phyloP scores from a whole-genome alignment of 2,888 invertebrate genomes.

The Margaritifera margaritifera region DNA sequence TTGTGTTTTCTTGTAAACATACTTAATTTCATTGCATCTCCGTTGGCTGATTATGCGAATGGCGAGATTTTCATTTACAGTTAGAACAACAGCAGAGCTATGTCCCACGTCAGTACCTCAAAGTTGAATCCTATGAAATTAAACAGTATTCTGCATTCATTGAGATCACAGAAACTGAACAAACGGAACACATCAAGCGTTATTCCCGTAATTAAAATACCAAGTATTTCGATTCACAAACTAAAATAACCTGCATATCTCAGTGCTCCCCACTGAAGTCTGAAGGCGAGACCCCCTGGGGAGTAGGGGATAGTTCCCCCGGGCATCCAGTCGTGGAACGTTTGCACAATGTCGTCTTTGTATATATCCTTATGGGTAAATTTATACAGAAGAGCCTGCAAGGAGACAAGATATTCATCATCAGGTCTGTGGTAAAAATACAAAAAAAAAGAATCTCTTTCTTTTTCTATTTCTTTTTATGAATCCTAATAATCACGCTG shows the following conservation, averaged over 20 bases:
- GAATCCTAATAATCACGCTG: neutral
- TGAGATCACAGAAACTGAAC: neutral
- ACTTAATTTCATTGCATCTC: too few relatives aligned
- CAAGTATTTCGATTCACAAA: slow-evolving; percentile 5
- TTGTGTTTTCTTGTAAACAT: too few relatives aligned
- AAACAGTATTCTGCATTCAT: neutral
- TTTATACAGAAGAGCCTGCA: slow-evolving; percentile 50
- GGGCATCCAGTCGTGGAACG: slow-evolving; percentile 56
- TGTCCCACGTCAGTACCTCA: neutral
- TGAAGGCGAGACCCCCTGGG: slow-evolving; percentile 64
- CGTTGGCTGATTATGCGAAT: too few relatives aligned
- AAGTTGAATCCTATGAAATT: neutral
- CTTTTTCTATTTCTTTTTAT: too few relatives aligned
- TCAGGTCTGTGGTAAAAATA: neutral
- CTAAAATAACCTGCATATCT: slow-evolving; percentile 56
- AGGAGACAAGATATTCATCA: neutral
- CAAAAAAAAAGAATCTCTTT: too few relatives aligned
- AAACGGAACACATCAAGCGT: neutral
- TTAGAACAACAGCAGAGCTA: too few relatives aligned
- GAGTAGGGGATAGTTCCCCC: slow-evolving; percentile 60
- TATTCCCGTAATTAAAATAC: slow-evolving; percentile 4
- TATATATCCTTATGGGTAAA: slow-evolving; percentile 52
- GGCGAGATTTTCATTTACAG: too few relatives aligned
- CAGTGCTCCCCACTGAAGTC: slow-evolving; percentile 61
- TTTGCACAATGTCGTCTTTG: slow-evolving; percentile 49